phyloP scores from a whole-genome alignment of 2,888 invertebrate species.

The Sicus ferrugineus region DNA sequence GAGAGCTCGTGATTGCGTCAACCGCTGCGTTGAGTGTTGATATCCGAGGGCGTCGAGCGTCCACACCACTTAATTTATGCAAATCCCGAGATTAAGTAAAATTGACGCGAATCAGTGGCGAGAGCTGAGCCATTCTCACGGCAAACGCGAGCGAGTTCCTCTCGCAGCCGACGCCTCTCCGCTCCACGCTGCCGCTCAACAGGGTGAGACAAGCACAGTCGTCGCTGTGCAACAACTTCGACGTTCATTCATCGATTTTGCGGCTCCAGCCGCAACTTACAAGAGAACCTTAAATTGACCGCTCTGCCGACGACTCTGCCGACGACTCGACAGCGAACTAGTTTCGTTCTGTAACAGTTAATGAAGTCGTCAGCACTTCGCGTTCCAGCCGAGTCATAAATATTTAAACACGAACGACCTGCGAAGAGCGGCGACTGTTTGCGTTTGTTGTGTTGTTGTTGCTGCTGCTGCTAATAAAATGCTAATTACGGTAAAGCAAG shows the following conservation, averaged over 20 bases:
- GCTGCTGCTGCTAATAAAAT: neutral
- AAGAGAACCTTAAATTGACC: too few species aligned
- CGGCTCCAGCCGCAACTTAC: too few species aligned
- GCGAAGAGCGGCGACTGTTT: neutral
- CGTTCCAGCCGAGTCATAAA: neutral
- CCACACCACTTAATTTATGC: neutral
- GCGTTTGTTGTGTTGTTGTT: neutral
- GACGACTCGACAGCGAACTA: neutral
- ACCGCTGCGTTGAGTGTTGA: neutral
- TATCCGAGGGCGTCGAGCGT: neutral
- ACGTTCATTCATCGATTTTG: too few species aligned
- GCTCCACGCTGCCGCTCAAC: too few species aligned
- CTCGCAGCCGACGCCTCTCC: too few species aligned
- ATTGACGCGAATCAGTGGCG: neutral
- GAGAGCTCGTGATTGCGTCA: too few species aligned
- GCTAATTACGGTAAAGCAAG: neutral
- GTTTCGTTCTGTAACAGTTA: neutral
- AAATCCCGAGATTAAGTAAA: neutral
- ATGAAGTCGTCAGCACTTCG: conserved; percentile 6
- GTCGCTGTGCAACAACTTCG: too few species aligned
- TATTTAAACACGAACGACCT: neutral
- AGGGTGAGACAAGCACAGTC: too few species aligned
- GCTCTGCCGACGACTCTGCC: neutral
- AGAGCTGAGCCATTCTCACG: too few species aligned
- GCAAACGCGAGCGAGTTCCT: too few species aligned